These are phyloP conservation scores for Protobothrops mucrosquamatus DNA, from an alignment of 2,113 vertebrate genomes.

Conservation along the genomic window DNA sequence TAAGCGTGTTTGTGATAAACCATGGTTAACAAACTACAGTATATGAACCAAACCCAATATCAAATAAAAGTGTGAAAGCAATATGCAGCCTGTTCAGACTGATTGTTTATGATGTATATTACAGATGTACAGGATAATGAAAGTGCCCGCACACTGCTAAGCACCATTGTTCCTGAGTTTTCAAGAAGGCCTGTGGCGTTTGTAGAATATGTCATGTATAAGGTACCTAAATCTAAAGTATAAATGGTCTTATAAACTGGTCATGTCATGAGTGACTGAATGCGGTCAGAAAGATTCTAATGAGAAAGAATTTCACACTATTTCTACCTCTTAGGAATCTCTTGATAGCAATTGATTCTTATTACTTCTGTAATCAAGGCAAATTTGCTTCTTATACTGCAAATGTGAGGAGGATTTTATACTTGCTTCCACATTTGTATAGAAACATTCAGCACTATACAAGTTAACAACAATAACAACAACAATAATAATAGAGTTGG, in stretches of 20 bases:
- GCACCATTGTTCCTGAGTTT: background rate
- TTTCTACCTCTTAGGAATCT: background rate
- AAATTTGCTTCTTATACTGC: background rate
- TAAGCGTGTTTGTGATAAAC: background rate
- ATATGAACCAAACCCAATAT: background rate
- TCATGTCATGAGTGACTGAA: background rate
- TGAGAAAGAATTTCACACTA: background rate
- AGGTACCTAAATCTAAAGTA: background rate
- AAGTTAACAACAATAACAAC: background rate
- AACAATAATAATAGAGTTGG: too few relatives aligned
- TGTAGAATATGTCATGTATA: background rate
- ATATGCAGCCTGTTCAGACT: background rate
- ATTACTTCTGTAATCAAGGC: background rate
- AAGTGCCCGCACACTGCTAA: background rate
- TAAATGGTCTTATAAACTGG: background rate
- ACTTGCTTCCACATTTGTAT: background rate
- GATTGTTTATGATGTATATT: background rate
- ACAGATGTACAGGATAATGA: background rate
- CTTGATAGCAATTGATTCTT: background rate
- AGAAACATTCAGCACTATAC: background rate
- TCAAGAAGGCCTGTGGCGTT: background rate
- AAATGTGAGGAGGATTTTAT: background rate
- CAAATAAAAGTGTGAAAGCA: background rate
- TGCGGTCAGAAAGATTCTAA: background rate
- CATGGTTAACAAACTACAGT: background rate